Conservation (phyloP, 1,140 invertebrate species). For the Piezodorus guildinii region DNA sequence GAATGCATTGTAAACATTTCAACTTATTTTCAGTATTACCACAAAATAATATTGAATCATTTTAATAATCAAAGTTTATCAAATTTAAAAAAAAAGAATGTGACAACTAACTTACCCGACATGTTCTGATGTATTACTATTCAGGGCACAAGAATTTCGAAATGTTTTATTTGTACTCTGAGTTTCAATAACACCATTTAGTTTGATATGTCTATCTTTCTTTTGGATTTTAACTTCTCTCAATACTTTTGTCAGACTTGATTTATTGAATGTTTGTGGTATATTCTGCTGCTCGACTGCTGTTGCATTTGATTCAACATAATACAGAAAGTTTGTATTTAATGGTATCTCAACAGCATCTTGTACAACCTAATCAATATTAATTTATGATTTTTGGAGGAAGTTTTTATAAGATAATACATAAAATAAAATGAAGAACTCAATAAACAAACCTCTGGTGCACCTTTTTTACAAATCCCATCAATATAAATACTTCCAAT, state of each 20-base stretch:
- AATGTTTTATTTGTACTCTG: not conserved
- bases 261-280: not conserved
- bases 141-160: not conserved
- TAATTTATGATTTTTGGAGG: no score
- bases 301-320: not conserved
- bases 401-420: no score
- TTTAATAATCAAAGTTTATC: no score
- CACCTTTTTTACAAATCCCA: no score
- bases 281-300: not conserved
- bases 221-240: not conserved
- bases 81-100: not conserved
- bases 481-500: no score
- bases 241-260: not conserved
- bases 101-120: not conserved
- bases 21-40: no score
- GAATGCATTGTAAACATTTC: no score
- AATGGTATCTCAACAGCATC: not conserved
- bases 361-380: not conserved
- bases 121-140: not conserved
- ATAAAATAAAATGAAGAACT: no score
- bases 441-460: no score
- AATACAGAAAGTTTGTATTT: not conserved
- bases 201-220: not conserved
- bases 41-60: no score
- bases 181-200: not conserved